Conservation (phyloP, 2,888 invertebrate species). For the Laothoe populi region DNA sequence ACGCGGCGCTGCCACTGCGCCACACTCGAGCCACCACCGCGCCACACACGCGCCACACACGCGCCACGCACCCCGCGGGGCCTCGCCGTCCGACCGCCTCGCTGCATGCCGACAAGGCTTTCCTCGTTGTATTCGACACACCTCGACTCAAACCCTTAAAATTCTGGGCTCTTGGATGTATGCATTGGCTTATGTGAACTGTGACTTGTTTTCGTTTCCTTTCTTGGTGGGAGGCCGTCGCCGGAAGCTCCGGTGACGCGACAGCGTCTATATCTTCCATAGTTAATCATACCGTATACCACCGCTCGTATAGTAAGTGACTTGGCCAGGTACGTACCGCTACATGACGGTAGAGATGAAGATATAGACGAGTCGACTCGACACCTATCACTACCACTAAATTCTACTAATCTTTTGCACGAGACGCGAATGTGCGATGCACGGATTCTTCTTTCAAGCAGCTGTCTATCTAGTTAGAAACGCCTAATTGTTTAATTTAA, state of each 20-base stretch:
- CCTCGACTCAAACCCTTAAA: constrained; percentile 84
- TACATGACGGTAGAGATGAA: constrained; percentile 50
- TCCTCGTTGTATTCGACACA: constrained; percentile 81
- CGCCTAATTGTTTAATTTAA: constrained; percentile 81
- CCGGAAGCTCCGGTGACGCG: constrained; percentile 73
- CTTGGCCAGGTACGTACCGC: constrained; percentile 23
- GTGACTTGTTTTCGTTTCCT: constrained; percentile 85
- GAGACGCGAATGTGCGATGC: constrained; percentile 84
- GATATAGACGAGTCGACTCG: constrained; percentile 81
- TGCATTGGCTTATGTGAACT: constrained; percentile 85
- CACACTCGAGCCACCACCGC: constrained; percentile 35
- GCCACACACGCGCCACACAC: constrained; percentile 38
- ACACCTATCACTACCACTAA: constrained; percentile 79
- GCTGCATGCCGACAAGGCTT: constrained; percentile 83
- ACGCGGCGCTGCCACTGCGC: constrained; percentile 42
- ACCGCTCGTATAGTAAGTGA: constrained; percentile 18
- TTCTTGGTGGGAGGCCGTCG: constrained; percentile 78
- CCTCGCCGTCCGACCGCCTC: constrained; percentile 70
- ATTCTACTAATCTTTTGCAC: constrained; percentile 78
- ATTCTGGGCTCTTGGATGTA: constrained; percentile 85
- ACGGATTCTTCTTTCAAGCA: constrained; percentile 83
- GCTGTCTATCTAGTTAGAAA: constrained; percentile 83
- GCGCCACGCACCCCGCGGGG: constrained; percentile 47
- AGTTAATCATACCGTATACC: constrained; percentile 18
- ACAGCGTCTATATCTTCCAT: constrained; percentile 79